Evolutionary conservation across 2,113 vertebrate species (phyloP), one percentile per base, ranked within the genome.

Genomic region (Bubo scandiacus): DNA sequence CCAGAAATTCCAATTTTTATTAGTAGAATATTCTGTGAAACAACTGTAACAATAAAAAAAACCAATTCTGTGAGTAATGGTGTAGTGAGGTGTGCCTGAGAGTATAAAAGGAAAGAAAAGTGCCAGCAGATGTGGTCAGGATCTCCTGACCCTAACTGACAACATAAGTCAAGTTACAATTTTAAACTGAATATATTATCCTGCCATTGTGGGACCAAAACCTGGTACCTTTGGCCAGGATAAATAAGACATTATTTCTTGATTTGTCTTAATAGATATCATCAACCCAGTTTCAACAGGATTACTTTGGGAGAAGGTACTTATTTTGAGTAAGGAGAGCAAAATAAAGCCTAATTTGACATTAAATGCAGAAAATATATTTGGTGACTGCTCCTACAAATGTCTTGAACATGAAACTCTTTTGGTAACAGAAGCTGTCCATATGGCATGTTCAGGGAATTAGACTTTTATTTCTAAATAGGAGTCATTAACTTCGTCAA

Each of bases 381-480:
- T 78, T 89, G 40, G 15, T 81, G 65, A 54, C 42, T 91, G 30
- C 45, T 92, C 42, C 73, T 85, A 72, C 62, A 91, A 87, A 88
- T 91, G 49, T 79, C 62, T 86, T 62, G 27, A 72, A 52, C 40
- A n/a, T 65, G 68, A 63, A 91, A 72, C 49, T 81, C 71, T 55
- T 80, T n/a, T 42, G 36, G 38, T 92, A 88, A 40, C 83, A 96
- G 94, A 91, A 95, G 45, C 2, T 13, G n/a, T 73, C 84, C 86
- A 82, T 95, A 91, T 93, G 92, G 88, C 11, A 2, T 82, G 58
- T 73, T 92, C 42, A 57, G 54, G 58, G 81, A 96, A 89, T 84
- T 95, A 65, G 73, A 65, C 29, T 92, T 93, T 88, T 79, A 80
- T 91, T 95, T 92, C 73, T 95, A 89, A 86, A 96, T 66, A 88